Conservation (phyloP, 1,140 invertebrate genomes). For the Sarcophaga peregrina region DNA sequence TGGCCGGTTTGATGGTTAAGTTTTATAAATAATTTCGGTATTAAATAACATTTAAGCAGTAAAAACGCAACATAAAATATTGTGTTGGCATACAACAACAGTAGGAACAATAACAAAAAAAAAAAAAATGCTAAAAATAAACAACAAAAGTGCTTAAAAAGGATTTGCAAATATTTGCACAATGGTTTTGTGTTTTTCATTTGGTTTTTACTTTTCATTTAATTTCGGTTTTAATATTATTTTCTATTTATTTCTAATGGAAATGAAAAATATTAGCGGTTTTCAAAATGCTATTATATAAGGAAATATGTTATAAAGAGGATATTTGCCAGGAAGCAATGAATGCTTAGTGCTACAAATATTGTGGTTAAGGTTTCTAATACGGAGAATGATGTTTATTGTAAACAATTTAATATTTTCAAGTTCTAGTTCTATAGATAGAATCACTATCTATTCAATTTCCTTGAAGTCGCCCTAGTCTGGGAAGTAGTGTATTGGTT, state of each 20-base stretch:
- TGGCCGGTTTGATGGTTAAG: neutral
- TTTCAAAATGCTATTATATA: neutral
- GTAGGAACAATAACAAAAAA: neutral
- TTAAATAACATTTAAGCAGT: slow-evolving; percentile 25
- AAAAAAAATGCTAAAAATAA: neutral
- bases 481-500: too few species aligned
- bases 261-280: neutral
- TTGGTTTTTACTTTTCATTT: neutral
- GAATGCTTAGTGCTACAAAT: too few species aligned
- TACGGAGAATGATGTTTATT: too few species aligned
- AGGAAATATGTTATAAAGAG: neutral
- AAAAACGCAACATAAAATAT: neutral
- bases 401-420: too few species aligned
- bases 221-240: neutral
- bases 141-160: neutral
- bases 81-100: neutral
- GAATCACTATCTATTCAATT: too few species aligned
- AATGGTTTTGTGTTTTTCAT: neutral
- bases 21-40: slow-evolving; percentile 2
- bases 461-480: too few species aligned
- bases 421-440: too few species aligned
- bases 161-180: slow-evolving; percentile 8
- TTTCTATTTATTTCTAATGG: neutral
- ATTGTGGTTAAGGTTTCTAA: too few species aligned
- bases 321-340: neutral